These are phyloP conservation scores for Podiceps cristatus DNA, from an alignment of 2,113 vertebrate genomes.

Conservation along the genomic window DNA sequence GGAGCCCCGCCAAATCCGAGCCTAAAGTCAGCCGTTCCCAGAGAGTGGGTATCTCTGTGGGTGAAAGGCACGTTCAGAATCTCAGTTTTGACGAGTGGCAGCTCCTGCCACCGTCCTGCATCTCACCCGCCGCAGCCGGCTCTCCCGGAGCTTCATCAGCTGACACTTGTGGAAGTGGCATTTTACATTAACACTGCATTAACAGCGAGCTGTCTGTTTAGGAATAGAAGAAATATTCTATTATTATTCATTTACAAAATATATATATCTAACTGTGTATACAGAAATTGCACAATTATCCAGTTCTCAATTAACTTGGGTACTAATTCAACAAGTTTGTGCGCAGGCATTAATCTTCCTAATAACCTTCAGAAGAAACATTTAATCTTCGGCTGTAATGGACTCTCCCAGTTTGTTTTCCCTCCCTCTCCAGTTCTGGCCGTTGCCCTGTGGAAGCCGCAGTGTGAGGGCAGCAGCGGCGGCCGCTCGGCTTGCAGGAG, in stretches of 20 bases:
- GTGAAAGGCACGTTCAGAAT: background rate
- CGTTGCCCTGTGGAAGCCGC: accelerated
- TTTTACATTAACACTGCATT: background rate
- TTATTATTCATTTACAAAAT: background rate
- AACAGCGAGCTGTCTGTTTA: background rate
- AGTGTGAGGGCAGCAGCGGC: background rate
- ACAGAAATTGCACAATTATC: background rate
- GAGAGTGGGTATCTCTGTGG: background rate
- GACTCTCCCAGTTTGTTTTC: too few species aligned
- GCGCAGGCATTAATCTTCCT: background rate
- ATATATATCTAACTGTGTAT: too few species aligned
- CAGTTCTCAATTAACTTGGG: background rate
- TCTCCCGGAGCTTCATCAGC: background rate
- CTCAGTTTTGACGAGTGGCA: background rate
- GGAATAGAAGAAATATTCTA: background rate
- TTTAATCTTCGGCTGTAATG: background rate
- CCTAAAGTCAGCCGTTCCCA: background rate
- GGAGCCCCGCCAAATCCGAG: background rate
- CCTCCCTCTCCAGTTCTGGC: background rate
- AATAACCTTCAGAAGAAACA: background rate
- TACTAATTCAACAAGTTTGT: background rate
- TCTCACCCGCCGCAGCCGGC: background rate
- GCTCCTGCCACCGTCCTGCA: background rate
- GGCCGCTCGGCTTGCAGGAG: accelerated
- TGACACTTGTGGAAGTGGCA: background rate